phyloP scores from a whole-genome alignment of 2,797 vertebrate genomes.

The Oreortyx pictus region DNA sequence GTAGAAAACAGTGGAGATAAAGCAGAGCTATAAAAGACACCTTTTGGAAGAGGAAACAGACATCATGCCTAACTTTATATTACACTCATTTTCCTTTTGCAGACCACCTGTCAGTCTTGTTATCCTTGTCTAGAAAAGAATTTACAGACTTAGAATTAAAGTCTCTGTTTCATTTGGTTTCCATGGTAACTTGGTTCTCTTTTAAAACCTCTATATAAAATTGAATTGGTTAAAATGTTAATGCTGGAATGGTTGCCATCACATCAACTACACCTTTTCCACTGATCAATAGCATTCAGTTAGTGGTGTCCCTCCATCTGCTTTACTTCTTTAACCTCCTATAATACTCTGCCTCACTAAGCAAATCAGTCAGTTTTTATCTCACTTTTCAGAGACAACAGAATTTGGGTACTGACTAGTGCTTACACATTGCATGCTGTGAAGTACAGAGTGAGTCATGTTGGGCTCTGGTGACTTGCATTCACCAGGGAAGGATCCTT shows the following conservation, averaged over 20 bases:
- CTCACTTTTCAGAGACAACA: background rate
- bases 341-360: background rate
- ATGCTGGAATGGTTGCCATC: background rate
- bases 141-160: slow-evolving; percentile 31
- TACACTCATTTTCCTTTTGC: slow-evolving; percentile 38
- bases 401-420: background rate
- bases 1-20: slow-evolving; percentile 29
- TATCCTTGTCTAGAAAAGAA: slow-evolving; percentile 49
- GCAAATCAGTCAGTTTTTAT: background rate
- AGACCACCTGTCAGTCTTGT: slow-evolving; percentile 49
- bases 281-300: background rate
- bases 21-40: slow-evolving; percentile 9
- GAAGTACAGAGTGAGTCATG: background rate
- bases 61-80: background rate
- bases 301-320: background rate
- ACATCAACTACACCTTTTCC: slow-evolving; percentile 7
- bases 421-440: background rate
- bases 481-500: background rate
- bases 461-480: background rate
- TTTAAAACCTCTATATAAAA: slow-evolving; percentile 53
- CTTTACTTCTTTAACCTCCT: background rate
- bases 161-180: slow-evolving; percentile 58
- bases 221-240: slow-evolving; percentile 47
- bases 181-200: slow-evolving; percentile 61
- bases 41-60: slow-evolving; percentile 25